These are phyloP conservation scores for Erebia palarica DNA, from an alignment of 2,888 invertebrate species.

Conservation along the genomic window DNA sequence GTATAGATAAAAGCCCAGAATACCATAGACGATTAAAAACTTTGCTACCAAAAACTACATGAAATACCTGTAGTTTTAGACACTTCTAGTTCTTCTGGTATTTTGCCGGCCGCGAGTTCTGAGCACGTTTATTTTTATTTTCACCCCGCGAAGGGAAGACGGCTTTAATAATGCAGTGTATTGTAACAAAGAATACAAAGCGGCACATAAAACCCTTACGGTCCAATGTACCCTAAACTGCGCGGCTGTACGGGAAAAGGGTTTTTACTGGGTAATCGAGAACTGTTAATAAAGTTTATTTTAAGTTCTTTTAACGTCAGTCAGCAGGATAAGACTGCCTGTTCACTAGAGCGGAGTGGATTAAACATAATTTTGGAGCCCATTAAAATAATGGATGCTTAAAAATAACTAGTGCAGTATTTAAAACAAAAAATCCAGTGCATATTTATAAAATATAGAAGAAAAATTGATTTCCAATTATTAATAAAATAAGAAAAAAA, in stretches of 20 bases:
- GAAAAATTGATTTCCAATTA: neutral
- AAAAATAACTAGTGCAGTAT: neutral
- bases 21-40: no score
- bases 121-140: conserved; percentile 42
- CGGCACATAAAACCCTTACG: conserved; percentile 50
- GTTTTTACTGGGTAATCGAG: conserved; percentile 26
- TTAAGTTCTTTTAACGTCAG: neutral
- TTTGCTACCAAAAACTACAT: no score
- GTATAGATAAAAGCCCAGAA: no score
- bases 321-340: no score
- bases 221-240: conserved; percentile 35
- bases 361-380: no score
- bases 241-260: conserved; percentile 31
- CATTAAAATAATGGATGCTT: no score
- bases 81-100: conserved; percentile 33
- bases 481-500: neutral
- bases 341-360: no score
- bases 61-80: no score
- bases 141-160: conserved; percentile 53
- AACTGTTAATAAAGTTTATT: neutral
- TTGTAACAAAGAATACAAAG: conserved; percentile 74
- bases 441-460: neutral
- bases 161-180: conserved; percentile 75
- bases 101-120: conserved; percentile 22
- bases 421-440: neutral